A percentile compares a stretch with the other conserved stretches of the same genome.
Conservation (phyloP, 2,797 vertebrate species). For the Acropternis orthonyx region DNA sequence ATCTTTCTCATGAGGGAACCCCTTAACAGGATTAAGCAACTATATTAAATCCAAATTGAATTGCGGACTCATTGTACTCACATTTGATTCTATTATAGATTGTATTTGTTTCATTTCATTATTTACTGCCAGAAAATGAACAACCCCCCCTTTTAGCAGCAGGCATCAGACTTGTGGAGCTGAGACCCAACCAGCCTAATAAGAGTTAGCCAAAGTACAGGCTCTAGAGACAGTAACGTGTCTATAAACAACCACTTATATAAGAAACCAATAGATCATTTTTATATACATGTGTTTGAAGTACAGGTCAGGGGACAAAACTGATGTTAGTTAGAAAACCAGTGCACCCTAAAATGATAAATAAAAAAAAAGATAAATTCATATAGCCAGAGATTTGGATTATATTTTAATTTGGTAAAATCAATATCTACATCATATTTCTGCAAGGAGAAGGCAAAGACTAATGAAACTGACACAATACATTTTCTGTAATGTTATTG, state of each 20-base stretch:
- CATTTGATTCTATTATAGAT: conserved; percentile 60
- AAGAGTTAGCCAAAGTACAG: not conserved
- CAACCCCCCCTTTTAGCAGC: not conserved
- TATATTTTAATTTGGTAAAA: conserved; percentile 48
- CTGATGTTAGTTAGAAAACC: conserved; percentile 14
- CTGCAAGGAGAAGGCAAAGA: conserved; percentile 26
- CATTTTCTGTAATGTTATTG: conserved; percentile 37
- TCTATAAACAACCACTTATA: not conserved
- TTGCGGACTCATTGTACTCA: conserved; percentile 18
- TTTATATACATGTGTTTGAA: conserved; percentile 3
- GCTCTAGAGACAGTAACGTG: not conserved
- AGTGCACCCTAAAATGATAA: not conserved
- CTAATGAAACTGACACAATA: conserved; percentile 34
- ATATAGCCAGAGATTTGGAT: conserved; percentile 10
- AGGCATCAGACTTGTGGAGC: not conserved
- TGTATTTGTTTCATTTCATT: conserved; percentile 47
- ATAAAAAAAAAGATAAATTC: not conserved
- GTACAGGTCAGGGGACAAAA: conserved; percentile 11
- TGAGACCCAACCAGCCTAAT: not conserved
- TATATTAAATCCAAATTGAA: conserved; percentile 59
- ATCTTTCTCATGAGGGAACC: conserved; percentile 43
- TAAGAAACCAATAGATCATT: conserved; percentile 1
- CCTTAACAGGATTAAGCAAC: conserved; percentile 48
- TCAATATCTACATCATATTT: conserved; percentile 48
- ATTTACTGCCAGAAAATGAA: conserved; percentile 48